These are phyloP conservation scores for Brachypalpus laphriformis DNA, from an alignment of 2,888 invertebrate genomes.

Conservation along the genomic window DNA sequence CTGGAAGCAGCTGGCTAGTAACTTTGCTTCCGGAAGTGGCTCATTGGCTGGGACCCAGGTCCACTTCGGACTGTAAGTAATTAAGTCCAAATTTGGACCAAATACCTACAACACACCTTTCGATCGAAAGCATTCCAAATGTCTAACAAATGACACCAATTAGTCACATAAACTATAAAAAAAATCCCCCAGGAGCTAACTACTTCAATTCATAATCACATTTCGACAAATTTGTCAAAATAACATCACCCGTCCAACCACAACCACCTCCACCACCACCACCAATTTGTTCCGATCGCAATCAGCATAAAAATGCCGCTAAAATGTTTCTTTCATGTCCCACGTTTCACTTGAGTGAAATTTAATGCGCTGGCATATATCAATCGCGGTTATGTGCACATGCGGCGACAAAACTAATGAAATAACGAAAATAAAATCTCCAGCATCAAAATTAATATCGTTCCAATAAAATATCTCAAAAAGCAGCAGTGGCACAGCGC, in stretches of 20 bases:
- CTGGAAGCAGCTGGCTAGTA: no score
- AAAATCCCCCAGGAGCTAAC: not conserved
- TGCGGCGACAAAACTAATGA: slow-evolving; percentile 55
- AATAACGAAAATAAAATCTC: slow-evolving; percentile 44
- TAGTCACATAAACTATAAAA: not conserved
- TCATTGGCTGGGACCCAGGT: no score
- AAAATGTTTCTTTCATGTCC: slow-evolving; percentile 6
- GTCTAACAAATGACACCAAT: not conserved
- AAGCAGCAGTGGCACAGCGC: not conserved
- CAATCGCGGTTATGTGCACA: slow-evolving; percentile 35
- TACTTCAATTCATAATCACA: slow-evolving; percentile 10
- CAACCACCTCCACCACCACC: not conserved
- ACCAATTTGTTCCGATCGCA: slow-evolving; percentile 20
- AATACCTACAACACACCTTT: no score
- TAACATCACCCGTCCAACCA: not conserved
- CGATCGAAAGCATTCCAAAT: not conserved
- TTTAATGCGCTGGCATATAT: slow-evolving; percentile 40
- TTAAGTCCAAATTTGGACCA: no score
- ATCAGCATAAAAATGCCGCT: slow-evolving; percentile 50
- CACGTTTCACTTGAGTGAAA: slow-evolving; percentile 28
- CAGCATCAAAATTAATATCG: slow-evolving; percentile 44
- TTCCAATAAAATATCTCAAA: slow-evolving; percentile 45
- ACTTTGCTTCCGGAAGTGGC: no score
- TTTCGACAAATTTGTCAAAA: slow-evolving; percentile 46
- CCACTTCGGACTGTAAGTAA: no score